Base-by-base conservation (phyloP, 2,888 invertebrate species). In the Ormyrus pomaceus region DNA sequence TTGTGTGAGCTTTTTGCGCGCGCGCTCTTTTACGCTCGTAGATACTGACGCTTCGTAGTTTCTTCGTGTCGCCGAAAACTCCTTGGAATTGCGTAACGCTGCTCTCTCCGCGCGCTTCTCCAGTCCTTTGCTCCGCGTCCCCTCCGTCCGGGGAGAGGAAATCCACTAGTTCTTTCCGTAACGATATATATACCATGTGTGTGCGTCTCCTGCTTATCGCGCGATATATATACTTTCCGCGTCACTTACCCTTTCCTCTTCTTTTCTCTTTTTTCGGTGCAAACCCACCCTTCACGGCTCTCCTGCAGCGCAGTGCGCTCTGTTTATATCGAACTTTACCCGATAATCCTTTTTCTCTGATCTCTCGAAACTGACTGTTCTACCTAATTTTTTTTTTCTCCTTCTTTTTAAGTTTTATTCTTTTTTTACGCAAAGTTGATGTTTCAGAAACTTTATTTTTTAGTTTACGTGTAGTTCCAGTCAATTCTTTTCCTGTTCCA, bases 1-100 rank as follows among this genome's bases (percentile, higher is more conserved):
- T 65, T 65, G 61, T 65, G 64, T 64, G 19, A 65, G 65, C 64
- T 77, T 77, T 55, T 78, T 6, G 59, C 72, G 72, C 72, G 59
- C 66, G 72, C 68, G 59, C 71, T 65, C 45, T 61, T n/a, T 55
- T 56, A 50, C 9, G 58, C 70, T 58, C 34, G n/a, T 56, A 34
- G 19, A 50, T 6, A 48, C 50, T 50, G 13, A 9, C n/a, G 71
- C 61, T 71, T 71, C 45, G 71, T 71, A 61, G 71, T 61, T 71
- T 71, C 50, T 50, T 51, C 58, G 19, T 59, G 50, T 48, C 68
- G n/a, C 68, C 13, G 58, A 45, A 66, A 64, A 68, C 19, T 34
- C 45, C 53, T 46, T 53, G 6, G 45, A 58, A 34, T 34, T 51
- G 13, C 13, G 9, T 34, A 50, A 55, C 19, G 11, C 48, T 48